A percentile compares a stretch with the other conserved stretches of the same genome.
These are phyloP conservation scores for Ibidorhyncha struthersii DNA, from an alignment of 2,113 vertebrate genomes.

Conservation along the genomic window DNA sequence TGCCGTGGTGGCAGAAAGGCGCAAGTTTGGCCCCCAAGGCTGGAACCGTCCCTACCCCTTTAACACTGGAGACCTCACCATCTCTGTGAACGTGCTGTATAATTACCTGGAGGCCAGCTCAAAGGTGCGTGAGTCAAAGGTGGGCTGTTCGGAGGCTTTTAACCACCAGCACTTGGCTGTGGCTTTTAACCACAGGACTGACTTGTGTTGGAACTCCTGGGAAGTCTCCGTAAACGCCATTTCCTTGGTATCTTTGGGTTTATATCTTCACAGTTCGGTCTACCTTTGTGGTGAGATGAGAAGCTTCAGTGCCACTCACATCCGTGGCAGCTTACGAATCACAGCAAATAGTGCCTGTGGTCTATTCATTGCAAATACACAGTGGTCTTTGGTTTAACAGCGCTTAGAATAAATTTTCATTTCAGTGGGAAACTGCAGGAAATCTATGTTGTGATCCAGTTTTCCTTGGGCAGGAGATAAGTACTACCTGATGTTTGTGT, in stretches of 20 bases:
- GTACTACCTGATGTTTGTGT: not conserved
- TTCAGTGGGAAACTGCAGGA: not conserved
- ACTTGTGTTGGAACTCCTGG: not conserved
- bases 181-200: not conserved
- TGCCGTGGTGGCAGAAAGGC: conserved; percentile 89
- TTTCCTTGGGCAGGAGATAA: not conserved
- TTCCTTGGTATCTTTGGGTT: not conserved
- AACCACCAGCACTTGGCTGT: no score
- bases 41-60: conserved; percentile 96
- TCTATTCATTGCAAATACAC: not conserved
- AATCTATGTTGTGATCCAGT: not conserved
- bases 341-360: not conserved
- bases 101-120: conserved; percentile 92
- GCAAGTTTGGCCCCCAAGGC: conserved; percentile 93
- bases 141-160: not conserved
- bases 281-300: not conserved
- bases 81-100: conserved; percentile 89
- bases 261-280: fast-evolving
- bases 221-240: not conserved
- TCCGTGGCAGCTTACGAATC: not conserved
- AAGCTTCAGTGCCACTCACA: not conserved
- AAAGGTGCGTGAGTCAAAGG: conserved; percentile 76
- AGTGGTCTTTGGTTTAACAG: not conserved
- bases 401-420: not conserved
- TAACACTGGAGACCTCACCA: conserved; percentile 90